These are phyloP conservation scores for Callithrix jacchus DNA, from an alignment of 2,113 vertebrate species.

Conservation along the genomic window DNA sequence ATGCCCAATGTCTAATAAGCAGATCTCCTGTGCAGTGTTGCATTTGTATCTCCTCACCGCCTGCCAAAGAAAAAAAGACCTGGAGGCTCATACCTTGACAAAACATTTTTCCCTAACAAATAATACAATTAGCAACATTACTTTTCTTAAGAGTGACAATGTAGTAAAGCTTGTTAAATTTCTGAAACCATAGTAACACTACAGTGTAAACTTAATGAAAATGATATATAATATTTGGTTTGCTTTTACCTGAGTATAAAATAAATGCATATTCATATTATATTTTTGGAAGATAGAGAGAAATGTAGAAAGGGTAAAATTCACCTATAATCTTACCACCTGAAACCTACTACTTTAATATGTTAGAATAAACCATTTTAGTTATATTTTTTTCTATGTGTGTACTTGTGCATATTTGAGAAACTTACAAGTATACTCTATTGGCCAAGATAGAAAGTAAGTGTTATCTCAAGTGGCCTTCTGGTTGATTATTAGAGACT, in stretches of 20 bases:
- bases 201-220: constrained; percentile 20
- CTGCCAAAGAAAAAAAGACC: neutral
- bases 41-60: constrained; percentile 27
- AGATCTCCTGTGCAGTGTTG: constrained; percentile 56
- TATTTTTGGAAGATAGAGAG: constrained; percentile 32
- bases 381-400: neutral
- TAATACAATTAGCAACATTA: constrained; percentile 25
- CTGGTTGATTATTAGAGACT: neutral
- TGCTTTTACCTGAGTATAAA: constrained; percentile 21
- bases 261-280: constrained; percentile 2
- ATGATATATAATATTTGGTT: neutral
- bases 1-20: constrained; percentile 69
- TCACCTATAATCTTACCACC: constrained; percentile 9
- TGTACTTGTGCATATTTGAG: neutral
- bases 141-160: constrained; percentile 42
- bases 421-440: neutral
- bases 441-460: neutral
- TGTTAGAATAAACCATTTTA: neutral
- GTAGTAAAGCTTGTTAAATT: constrained; percentile 36
- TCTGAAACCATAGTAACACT: constrained; percentile 56
- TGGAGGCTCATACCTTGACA: constrained; percentile 51
- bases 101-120: constrained; percentile 51
- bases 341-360: constrained; percentile 28
- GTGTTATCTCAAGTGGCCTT: neutral
- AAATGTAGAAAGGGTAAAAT: neutral